Conservation (phyloP, 2,113 vertebrate genomes). For the Arvicanthis niloticus region DNA sequence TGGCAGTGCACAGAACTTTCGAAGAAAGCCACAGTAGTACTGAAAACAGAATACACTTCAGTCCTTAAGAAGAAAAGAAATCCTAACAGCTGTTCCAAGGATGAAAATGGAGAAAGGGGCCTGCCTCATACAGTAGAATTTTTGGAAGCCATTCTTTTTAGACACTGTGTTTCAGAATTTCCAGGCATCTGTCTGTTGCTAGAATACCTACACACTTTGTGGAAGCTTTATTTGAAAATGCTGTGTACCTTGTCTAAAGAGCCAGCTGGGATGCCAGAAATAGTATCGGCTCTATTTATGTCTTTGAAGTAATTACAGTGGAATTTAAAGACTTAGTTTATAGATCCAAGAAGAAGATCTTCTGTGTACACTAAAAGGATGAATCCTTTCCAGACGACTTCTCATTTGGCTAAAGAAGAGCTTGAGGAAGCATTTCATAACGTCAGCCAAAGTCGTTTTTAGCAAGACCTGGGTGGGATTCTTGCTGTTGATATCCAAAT, state of each 20-base stretch:
- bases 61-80: constrained; percentile 63
- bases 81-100: constrained; percentile 66
- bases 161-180: constrained; percentile 58
- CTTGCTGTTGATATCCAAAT: constrained; percentile 88
- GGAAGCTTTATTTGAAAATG: constrained; percentile 80
- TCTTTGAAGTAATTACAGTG: constrained; percentile 89
- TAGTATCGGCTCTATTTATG: constrained; percentile 88
- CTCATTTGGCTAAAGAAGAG: constrained; percentile 88
- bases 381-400: constrained; percentile 90
- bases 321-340: constrained; percentile 90
- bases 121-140: constrained; percentile 35
- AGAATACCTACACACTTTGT: constrained; percentile 80
- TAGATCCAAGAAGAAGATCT: constrained; percentile 89
- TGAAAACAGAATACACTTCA: constrained; percentile 73
- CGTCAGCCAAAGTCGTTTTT: constrained; percentile 88
- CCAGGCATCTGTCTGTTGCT: constrained; percentile 78
- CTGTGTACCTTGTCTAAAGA: constrained; percentile 86
- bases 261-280: constrained; percentile 88
- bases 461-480: constrained; percentile 90
- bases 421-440: constrained; percentile 88
- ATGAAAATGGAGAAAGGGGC: constrained; percentile 50
- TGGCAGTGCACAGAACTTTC: constrained; percentile 61
- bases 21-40: constrained; percentile 62
- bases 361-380: constrained; percentile 89
- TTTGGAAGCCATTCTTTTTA: constrained; percentile 63